A percentile compares a stretch with the other conserved stretches of the same genome.
These are phyloP conservation scores for Gari tellinella DNA, from an alignment of 2,888 invertebrate genomes.

Conservation along the genomic window DNA sequence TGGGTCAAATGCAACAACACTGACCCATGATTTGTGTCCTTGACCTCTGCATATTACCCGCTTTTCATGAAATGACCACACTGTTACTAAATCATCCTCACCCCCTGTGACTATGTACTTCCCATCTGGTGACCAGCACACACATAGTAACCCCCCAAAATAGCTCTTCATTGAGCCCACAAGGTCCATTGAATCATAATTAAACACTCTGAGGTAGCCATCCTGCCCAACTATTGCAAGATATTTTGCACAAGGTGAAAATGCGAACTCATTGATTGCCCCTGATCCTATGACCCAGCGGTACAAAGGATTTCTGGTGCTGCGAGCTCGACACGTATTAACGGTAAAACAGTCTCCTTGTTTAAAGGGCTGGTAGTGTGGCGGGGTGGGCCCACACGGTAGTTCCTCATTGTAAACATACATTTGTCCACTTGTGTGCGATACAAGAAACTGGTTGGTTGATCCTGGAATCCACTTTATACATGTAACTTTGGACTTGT, in stretches of 20 bases:
- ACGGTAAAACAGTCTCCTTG: slow-evolving; percentile 97
- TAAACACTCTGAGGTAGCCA: slow-evolving; percentile 97
- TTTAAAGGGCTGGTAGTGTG: slow-evolving; percentile 97
- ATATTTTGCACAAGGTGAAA: slow-evolving; percentile 97
- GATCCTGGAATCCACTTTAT: slow-evolving; percentile 99
- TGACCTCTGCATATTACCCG: slow-evolving; percentile 98
- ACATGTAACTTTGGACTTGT: slow-evolving; percentile 97
- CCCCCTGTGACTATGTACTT: slow-evolving; percentile 97
- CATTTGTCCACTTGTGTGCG: slow-evolving; percentile 97
- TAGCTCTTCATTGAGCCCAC: slow-evolving; percentile 96
- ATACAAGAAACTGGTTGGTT: slow-evolving; percentile 95
- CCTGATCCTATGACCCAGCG: slow-evolving; percentile 87
- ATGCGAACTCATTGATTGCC: slow-evolving; percentile 97
- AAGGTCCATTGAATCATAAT: slow-evolving; percentile 98
- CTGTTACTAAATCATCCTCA: slow-evolving; percentile 98
- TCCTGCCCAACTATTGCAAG: slow-evolving; percentile 94
- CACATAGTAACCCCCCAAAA: slow-evolving; percentile 98
- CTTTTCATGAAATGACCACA: slow-evolving; percentile 97
- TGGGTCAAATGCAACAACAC: slow-evolving; percentile 93
- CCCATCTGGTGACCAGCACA: slow-evolving; percentile 99
- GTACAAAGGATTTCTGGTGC: slow-evolving; percentile 97
- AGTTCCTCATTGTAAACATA: slow-evolving; percentile 97
- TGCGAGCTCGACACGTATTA: slow-evolving; percentile 98
- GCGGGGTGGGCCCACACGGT: slow-evolving; percentile 94
- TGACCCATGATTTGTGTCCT: slow-evolving; percentile 99